These are phyloP conservation scores for Triplophysa yarkandensis DNA, from an alignment of 2,797 vertebrate species.

Conservation along the genomic window DNA sequence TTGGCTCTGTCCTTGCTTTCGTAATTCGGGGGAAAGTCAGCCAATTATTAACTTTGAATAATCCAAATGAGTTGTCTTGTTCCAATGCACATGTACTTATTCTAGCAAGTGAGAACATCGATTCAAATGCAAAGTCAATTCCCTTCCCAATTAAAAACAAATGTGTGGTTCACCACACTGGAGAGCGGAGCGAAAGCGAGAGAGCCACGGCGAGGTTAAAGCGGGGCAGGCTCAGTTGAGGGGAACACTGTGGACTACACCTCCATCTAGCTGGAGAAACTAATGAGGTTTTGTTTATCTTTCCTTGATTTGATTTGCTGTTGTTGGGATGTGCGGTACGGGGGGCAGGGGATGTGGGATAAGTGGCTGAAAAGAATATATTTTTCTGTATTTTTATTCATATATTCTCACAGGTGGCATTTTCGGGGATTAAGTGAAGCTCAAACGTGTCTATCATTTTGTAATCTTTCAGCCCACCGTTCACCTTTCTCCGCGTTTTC, in stretches of 20 bases:
- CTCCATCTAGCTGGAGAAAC: slow-evolving; percentile 55
- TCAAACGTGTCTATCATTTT: slow-evolving; percentile 12
- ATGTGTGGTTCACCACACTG: slow-evolving; percentile 57
- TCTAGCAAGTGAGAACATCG: slow-evolving; percentile 52
- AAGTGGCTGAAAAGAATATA: slow-evolving; percentile 1
- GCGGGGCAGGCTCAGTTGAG: slow-evolving; percentile 40
- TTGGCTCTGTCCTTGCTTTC: slow-evolving; percentile 38
- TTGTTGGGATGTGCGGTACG: slow-evolving; percentile 6
- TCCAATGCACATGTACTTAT: slow-evolving; percentile 57
- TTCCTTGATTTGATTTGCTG: slow-evolving; percentile 54
- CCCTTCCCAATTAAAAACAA: slow-evolving; percentile 62
- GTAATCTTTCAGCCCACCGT: slow-evolving; percentile 9
- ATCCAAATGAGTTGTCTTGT: slow-evolving; percentile 61
- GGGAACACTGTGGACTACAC: slow-evolving; percentile 46
- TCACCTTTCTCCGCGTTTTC: background rate
- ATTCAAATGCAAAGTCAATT: slow-evolving; percentile 61
- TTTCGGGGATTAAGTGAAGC: slow-evolving; percentile 21
- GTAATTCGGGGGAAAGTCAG: slow-evolving; percentile 46
- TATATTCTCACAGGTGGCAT: background rate
- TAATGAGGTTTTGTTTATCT: slow-evolving; percentile 61
- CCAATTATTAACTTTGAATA: slow-evolving; percentile 59
- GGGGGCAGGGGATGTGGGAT: too few relatives aligned
- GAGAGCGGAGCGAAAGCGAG: slow-evolving; percentile 46
- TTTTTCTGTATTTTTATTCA: background rate
- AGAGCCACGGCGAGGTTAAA: slow-evolving; percentile 52